Conservation (phyloP, 2,113 vertebrate genomes). For the Pogonocichla stellata region DNA sequence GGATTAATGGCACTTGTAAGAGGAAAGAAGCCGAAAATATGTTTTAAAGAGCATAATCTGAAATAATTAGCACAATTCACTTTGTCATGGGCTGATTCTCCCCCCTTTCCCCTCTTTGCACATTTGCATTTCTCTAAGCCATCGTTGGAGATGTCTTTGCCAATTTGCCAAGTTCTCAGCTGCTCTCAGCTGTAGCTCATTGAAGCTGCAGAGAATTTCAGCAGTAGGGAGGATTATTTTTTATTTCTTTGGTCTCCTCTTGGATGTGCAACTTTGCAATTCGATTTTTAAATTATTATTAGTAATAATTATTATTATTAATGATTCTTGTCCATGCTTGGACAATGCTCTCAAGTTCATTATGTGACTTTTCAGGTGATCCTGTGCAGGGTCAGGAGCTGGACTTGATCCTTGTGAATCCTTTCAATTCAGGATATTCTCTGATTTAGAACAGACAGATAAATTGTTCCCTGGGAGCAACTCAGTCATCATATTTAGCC, state of each 20-base stretch:
- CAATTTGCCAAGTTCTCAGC: conserved; percentile 59
- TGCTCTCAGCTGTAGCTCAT: conserved; percentile 38
- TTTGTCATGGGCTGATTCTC: conserved; percentile 17
- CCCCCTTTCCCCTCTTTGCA: background rate
- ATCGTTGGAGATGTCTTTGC: background rate
- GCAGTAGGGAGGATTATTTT: background rate
- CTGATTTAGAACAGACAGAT: background rate
- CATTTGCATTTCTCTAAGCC: conserved; percentile 43
- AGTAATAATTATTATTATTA: background rate
- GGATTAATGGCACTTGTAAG: conserved; percentile 31
- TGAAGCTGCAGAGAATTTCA: conserved; percentile 15
- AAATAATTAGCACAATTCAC: conserved; percentile 54
- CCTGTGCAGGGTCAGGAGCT: background rate
- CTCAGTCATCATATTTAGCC: background rate
- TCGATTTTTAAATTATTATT: background rate
- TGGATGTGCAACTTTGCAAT: background rate
- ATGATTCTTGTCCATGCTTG: background rate
- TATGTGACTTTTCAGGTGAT: background rate
- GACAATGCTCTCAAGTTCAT: background rate
- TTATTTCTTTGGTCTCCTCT: background rate
- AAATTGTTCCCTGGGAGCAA: background rate
- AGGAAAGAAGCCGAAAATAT: conserved; percentile 4
- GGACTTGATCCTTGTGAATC: background rate
- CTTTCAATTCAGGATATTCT: background rate
- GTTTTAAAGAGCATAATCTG: conserved; percentile 48